Base-by-base conservation (phyloP, 2,888 invertebrate genomes). In the Spodoptera exigua region DNA sequence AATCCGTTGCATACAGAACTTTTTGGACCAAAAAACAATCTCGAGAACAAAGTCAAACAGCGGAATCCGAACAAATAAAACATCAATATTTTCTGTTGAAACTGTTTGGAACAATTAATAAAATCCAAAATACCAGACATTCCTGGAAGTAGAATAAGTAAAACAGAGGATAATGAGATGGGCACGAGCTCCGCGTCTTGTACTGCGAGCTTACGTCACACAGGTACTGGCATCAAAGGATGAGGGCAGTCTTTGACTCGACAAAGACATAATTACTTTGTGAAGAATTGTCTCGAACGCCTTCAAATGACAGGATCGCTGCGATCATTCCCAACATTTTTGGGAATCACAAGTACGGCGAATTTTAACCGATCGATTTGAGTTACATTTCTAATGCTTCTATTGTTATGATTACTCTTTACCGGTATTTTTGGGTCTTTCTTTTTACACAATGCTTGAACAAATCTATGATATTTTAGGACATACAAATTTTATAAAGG, bases 191-290 rank as follows among this genome's bases (percentile, higher is more conserved):
- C 52, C 52, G 72, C 48, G 49, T 63, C 71, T 51, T 54, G 48
- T 46, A 54, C 27, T 7, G 27, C 55, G 53, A 7, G 54, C 62
- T 70, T 67, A 58, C 62, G 59, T n/a, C 56, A 69, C 56, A 17
- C 65, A 70, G 71, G 58, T 70, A 46, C 45, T 5, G 9, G 40
- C 53, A 43, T 62, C 70, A 70, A 73, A 70, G 68, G 73, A 61
- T 46, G 47, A 40, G 69, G 61, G 43, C 73, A 68, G 70, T 72
- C 70, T 70, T 70, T 70, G 70, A 67, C 61, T 67, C 62, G 32
- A 61, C 70, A 73, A 73, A 73, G 70, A 52, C 68, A 76, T 74
- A 74, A 73, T 74, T 74, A 76, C 76, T 72, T 76, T 64, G 76
- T 45, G 64, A 72, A 73, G 72, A 74, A 71, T 55, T 61, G 72